These are phyloP conservation scores for Coelinius sp. DNA, from an alignment of 2,888 invertebrate species.

Conservation along the genomic window DNA sequence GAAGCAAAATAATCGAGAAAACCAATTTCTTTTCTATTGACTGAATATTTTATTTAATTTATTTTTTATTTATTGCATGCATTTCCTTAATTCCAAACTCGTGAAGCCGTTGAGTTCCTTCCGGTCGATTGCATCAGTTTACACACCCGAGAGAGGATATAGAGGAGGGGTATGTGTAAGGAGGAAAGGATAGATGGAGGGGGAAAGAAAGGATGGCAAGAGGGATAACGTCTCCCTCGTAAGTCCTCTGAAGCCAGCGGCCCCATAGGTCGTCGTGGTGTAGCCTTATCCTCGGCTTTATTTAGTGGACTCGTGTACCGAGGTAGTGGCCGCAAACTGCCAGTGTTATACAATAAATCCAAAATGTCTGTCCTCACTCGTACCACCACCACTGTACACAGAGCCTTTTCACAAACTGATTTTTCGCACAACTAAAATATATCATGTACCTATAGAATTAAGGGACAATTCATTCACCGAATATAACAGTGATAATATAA, in stretches of 20 bases:
- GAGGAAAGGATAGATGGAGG: constrained; percentile 19
- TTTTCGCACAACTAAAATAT: not conserved
- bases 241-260: constrained; percentile 42
- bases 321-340: constrained; percentile 37
- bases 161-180: constrained; percentile 34
- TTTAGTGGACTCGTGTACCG: constrained; percentile 62
- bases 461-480: not conserved
- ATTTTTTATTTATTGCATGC: not conserved
- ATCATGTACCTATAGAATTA: no score
- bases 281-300: constrained; percentile 61
- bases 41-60: not conserved
- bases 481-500: no score
- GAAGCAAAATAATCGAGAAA: constrained; percentile 29
- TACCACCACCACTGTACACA: constrained; percentile 12
- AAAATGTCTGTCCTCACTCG: constrained; percentile 30
- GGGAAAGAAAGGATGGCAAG: constrained; percentile 19
- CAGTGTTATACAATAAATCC: constrained; percentile 41
- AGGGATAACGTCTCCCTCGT: constrained; percentile 50
- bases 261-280: constrained; percentile 43
- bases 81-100: constrained; percentile 56
- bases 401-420: constrained; percentile 17
- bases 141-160: not conserved
- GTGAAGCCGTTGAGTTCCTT: constrained; percentile 55
- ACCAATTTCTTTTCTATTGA: constrained; percentile 24
- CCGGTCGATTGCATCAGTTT: constrained; percentile 60